Percentiles rank a stretch among this genome's conserved stretches.
These are phyloP conservation scores for Oceanites oceanicus DNA, from an alignment of 2,113 vertebrate genomes.

Conservation along the genomic window DNA sequence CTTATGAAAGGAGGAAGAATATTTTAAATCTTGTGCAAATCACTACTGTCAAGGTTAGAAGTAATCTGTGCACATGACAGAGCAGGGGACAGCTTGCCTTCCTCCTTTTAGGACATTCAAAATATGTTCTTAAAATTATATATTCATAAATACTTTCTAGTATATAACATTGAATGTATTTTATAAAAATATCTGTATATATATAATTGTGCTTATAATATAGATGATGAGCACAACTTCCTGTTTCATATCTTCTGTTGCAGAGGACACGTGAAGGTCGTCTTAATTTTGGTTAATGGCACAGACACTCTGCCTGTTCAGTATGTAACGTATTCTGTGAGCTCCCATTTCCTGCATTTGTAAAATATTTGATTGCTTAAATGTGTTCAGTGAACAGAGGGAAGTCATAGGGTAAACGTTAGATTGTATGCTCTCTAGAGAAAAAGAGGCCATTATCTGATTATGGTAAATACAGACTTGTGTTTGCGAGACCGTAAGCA, in stretches of 20 bases:
- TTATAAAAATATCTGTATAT: background rate
- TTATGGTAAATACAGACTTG: background rate
- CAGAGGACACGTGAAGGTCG: background rate
- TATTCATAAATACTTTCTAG: background rate
- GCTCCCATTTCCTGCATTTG: background rate
- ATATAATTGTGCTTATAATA: background rate
- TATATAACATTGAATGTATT: background rate
- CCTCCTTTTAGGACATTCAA: background rate
- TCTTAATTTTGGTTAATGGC: background rate
- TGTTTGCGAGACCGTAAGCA: background rate
- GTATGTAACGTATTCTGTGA: background rate
- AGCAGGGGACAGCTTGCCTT: background rate
- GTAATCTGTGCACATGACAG: background rate
- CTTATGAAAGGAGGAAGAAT: background rate
- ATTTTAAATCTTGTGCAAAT: background rate
- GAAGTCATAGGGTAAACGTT: background rate
- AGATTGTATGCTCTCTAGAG: background rate
- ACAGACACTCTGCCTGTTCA: background rate
- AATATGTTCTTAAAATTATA: background rate
- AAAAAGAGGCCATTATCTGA: background rate
- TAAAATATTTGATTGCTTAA: background rate
- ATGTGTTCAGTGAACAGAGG: background rate
- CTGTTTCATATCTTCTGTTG: background rate
- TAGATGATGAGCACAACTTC: background rate
- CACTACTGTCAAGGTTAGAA: background rate